Evolutionary conservation across 2,797 vertebrate genomes (phyloP).

Genomic region (Coendou prehensilis): DNA sequence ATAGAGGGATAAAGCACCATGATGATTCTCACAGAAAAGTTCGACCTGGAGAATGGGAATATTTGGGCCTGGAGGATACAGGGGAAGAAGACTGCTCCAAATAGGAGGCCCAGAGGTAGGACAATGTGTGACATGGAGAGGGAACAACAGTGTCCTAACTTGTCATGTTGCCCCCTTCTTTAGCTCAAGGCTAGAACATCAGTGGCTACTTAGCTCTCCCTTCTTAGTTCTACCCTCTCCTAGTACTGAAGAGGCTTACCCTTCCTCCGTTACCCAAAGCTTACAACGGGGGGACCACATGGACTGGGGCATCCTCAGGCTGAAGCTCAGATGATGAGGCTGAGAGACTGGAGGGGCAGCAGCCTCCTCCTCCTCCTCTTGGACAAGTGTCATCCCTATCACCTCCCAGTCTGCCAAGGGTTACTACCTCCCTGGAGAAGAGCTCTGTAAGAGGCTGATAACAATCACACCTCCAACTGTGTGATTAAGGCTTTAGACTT

Average conservation of each 20-base stretch:
- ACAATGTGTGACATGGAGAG: not conserved
- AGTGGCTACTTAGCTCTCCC: not conserved
- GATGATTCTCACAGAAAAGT: not conserved
- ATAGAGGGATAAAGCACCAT: not conserved
- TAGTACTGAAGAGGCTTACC: slow-evolving; percentile 45
- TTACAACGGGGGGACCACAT: slow-evolving; percentile 53
- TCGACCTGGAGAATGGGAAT: not conserved
- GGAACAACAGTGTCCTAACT: not conserved
- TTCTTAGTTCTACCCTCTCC: not conserved
- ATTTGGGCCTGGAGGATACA: not conserved
- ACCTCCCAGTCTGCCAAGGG: not conserved
- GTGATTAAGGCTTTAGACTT: slow-evolving; percentile 34
- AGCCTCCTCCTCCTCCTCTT: not conserved
- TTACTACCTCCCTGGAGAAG: slow-evolving; percentile 31
- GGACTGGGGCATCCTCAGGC: not conserved
- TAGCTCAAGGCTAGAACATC: not conserved
- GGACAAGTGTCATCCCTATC: not conserved
- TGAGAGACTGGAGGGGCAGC: not conserved
- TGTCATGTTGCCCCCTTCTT: not conserved
- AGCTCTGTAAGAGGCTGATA: slow-evolving; percentile 10
- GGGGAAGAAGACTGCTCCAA: not conserved
- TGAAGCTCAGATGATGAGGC: not conserved
- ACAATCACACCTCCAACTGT: not conserved
- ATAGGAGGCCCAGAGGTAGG: slow-evolving; percentile 1
- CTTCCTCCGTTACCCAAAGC: slow-evolving; percentile 9